These are phyloP conservation scores for Pollicipes pollicipes DNA, from an alignment of 1,140 invertebrate genomes.

Conservation along the genomic window DNA sequence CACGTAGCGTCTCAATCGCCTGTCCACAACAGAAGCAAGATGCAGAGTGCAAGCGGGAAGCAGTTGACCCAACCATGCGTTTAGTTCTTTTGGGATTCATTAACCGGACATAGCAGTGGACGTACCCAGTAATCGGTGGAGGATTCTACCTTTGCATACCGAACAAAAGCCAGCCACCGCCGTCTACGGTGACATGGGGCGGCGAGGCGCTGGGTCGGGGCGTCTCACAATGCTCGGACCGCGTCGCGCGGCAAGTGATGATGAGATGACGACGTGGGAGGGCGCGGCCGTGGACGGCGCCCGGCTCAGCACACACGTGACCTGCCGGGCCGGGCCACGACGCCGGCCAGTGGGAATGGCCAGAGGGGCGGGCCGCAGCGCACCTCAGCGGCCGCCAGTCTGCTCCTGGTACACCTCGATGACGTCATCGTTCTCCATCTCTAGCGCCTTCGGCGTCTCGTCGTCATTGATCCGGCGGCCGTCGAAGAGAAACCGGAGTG, in stretches of 20 bases:
- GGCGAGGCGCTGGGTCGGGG: neutral
- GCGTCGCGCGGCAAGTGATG: neutral
- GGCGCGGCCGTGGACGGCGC: too few relatives aligned
- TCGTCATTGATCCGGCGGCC: constrained; percentile 58
- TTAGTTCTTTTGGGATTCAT: neutral
- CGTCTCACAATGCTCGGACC: neutral
- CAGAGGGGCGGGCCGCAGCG: neutral
- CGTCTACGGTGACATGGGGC: too few relatives aligned
- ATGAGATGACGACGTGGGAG: neutral
- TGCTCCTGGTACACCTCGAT: constrained; percentile 66
- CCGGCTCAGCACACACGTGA: too few relatives aligned
- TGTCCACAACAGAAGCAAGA: neutral
- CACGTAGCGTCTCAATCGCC: neutral
- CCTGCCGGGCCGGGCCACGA: too few relatives aligned
- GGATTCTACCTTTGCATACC: neutral
- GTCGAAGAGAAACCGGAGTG: constrained; percentile 58
- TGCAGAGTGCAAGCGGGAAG: too few relatives aligned
- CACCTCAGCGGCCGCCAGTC: constrained; percentile 35
- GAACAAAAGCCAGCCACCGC: neutral
- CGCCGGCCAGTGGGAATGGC: neutral
- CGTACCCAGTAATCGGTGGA: neutral
- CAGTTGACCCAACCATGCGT: too few relatives aligned
- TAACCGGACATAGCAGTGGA: too few relatives aligned
- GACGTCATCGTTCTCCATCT: constrained; percentile 56
- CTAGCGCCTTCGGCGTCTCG: constrained; percentile 53